phyloP scores from a whole-genome alignment of 1,140 invertebrate genomes.

The Cydia splendana region DNA sequence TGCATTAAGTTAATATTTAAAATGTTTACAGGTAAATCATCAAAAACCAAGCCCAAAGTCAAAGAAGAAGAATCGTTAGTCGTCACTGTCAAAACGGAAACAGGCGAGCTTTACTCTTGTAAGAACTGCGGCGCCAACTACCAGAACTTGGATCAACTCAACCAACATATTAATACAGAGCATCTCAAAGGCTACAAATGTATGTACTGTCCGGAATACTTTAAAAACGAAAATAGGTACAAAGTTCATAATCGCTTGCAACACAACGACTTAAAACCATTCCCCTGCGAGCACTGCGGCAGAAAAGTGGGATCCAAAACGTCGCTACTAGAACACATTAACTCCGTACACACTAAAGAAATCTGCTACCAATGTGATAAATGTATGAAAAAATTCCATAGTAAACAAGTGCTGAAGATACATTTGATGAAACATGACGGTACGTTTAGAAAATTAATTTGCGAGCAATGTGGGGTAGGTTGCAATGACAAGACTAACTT shows the following conservation, averaged over 20 bases:
- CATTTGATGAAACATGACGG: slow-evolving; percentile 35
- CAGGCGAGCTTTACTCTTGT: slow-evolving; percentile 30
- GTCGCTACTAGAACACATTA: slow-evolving; percentile 19
- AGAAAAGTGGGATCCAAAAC: background rate
- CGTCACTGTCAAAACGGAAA: slow-evolving; percentile 16
- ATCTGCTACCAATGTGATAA: slow-evolving; percentile 35
- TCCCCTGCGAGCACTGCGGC: slow-evolving; percentile 22
- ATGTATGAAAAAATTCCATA: slow-evolving; percentile 34
- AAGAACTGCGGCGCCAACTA: slow-evolving; percentile 9
- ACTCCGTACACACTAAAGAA: slow-evolving; percentile 10
- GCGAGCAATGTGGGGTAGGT: slow-evolving; percentile 36
- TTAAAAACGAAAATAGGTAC: background rate
- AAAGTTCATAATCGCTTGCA: background rate
- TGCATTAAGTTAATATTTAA: background rate
- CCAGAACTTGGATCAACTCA: slow-evolving; percentile 9
- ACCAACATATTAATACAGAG: slow-evolving; percentile 8
- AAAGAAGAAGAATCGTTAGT: slow-evolving; percentile 19
- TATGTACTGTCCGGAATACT: slow-evolving; percentile 15
- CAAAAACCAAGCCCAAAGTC: slow-evolving; percentile 9
- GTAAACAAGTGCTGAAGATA: slow-evolving; percentile 9
- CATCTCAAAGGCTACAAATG: slow-evolving; percentile 15
- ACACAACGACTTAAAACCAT: background rate
- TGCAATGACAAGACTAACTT: slow-evolving; percentile 41
- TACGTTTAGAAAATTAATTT: slow-evolving; percentile 29
- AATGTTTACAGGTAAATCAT: slow-evolving; percentile 19